phyloP scores from a whole-genome alignment of 2,888 invertebrate species.

The Cordilura impudica region DNA sequence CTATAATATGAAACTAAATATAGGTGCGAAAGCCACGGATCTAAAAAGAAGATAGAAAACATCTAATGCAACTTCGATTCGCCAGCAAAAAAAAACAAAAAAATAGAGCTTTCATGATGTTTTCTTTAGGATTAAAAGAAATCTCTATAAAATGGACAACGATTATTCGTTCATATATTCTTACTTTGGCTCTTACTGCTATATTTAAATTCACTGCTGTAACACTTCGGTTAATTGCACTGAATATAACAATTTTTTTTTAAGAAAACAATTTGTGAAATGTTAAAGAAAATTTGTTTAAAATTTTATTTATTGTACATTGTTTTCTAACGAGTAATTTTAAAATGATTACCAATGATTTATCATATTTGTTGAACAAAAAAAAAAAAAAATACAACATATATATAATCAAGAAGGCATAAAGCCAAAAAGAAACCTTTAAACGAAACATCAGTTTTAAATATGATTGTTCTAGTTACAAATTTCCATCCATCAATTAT shows the following conservation, averaged over 20 bases:
- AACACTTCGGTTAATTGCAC: background rate
- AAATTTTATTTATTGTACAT: constrained; percentile 11
- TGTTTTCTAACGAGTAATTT: constrained; percentile 39
- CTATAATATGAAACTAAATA: too few relatives aligned
- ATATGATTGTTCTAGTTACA: constrained; percentile 54
- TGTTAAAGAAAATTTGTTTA: constrained; percentile 15
- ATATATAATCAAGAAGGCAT: constrained; percentile 42
- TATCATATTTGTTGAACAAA: constrained; percentile 31
- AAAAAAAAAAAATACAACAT: too few relatives aligned
- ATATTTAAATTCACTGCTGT: too few relatives aligned
- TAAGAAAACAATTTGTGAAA: background rate
- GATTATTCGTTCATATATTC: too few relatives aligned
- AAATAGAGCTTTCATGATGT: too few relatives aligned
- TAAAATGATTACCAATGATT: constrained; percentile 36
- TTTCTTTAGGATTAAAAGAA: too few relatives aligned
- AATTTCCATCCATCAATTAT: constrained; percentile 57
- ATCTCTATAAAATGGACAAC: too few relatives aligned
- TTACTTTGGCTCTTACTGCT: too few relatives aligned
- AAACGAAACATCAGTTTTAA: constrained; percentile 9
- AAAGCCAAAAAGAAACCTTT: constrained; percentile 25
- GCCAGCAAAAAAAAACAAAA: too few relatives aligned
- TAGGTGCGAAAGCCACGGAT: too few relatives aligned
- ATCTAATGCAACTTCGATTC: too few relatives aligned
- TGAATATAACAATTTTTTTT: background rate
- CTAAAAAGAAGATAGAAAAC: too few relatives aligned